Evolutionary conservation across 2,888 invertebrate genomes (phyloP), one percentile per base, ranked within the genome.

Genomic region (Ganaspis brasiliensis): DNA sequence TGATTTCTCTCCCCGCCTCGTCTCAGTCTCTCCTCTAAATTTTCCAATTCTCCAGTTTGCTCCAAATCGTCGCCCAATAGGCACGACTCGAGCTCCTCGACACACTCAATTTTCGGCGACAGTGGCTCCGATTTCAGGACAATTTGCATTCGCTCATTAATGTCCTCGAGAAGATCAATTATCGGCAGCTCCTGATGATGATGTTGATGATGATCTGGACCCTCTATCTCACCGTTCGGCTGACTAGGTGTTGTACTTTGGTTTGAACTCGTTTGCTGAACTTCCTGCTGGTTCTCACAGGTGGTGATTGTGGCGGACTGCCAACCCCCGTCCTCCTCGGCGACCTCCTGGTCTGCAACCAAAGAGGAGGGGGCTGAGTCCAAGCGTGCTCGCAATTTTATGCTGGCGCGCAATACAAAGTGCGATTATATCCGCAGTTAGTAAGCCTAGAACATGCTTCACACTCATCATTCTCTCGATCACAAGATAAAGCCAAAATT

Each of bases 361-460:
- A 91, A 91, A 91, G 91, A 90, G 91, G 91, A 91, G 89, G 89
- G 89, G 89, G 91, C 91, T 91, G 88, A 91, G 91, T 91, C 91
- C 90, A 87, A 88, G 85, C 82, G 82, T 82, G 83, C 83, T 81
- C 82, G 82, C 73, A 73, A 73, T 73, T 49, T 61, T 73, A 73
- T 61, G 61, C 63, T 74, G 61, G n/a, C 74, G 74, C 61, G 37
- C 67, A 67, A 67, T 45, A 45, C 67, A 67, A 67, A 21, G n/a
- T 24, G 67, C 67, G 45, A 67, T 49, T 67, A 45, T 67, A 24
- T 26, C 67, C 67, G 24, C 67, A 67, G 45, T 67, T 49, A 67
- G 24, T 67, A 63, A 67, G 67, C 45, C 67, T 67, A 67, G 67
- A 67, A 67, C 67, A 67, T 67, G 67, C 67, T 67, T 45, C n/a